Evolutionary conservation across 2,113 vertebrate genomes (phyloP), one percentile per base, ranked within the genome.

Genomic region (Helogale parvula): DNA sequence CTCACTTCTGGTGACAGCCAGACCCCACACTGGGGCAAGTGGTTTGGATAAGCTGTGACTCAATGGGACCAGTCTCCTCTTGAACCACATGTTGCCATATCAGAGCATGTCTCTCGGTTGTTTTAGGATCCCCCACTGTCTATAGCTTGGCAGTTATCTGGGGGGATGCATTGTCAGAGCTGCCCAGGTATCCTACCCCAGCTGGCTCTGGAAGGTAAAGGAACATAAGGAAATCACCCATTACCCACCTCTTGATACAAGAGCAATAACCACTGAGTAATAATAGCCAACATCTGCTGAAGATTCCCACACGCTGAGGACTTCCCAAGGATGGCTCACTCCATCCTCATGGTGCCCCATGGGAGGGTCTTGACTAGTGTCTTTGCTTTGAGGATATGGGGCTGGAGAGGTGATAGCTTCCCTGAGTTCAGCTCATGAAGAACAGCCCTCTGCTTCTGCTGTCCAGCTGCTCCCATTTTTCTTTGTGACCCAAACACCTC

Each of bases 321-420:
- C 3, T 19, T n/a, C 38, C 25, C 0, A 9, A 60, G 13, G 29
- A 33, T 27, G 23, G 2, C 31, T 25, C 66, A 4, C 3, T n/a
- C 31, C 35, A 7, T 29, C 21, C 29, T 83, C 50, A n/a, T 1
- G 8, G 68, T 47, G 45, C 38, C 5, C 1, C 54, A 1, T 3
- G 0, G 3, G 21, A 60, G 52, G 66, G 38, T 4, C 0, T 8
- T 38, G 23, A 1, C 11, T 9, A 31, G 38, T 5, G 52, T 2
- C 31, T 21, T 33, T 35, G 54, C 29, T 74, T 47, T 23, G 38
- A 65, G 69, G 33, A 23, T 31, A 11, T 17, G 47, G 81, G 31
- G 33, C 21, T 68, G 14, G 77, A 15, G 16, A 31, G 6, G 3
- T 0, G 6, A 11, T 3, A 35, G 25, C 2, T 12, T 82, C 66